Conservation (phyloP, 2,113 vertebrate species). For the Sturnus vulgaris region DNA sequence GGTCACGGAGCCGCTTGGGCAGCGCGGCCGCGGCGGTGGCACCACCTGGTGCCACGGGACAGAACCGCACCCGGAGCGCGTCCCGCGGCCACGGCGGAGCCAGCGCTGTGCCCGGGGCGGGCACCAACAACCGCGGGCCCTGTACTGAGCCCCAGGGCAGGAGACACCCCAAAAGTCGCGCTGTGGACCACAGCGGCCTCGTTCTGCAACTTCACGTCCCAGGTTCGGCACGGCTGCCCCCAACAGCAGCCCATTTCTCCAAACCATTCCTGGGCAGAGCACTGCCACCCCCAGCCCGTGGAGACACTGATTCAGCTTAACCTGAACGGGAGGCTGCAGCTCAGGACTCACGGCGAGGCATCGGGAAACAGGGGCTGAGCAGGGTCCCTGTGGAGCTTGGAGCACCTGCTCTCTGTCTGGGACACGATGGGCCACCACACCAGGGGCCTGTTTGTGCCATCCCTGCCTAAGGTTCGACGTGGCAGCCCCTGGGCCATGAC, state of each 20-base stretch:
- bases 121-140: not conserved
- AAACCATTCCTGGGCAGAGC: accelerated
- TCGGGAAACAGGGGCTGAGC: accelerated
- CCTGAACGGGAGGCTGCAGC: accelerated
- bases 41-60: not conserved
- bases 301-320: accelerated
- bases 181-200: accelerated
- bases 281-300: accelerated
- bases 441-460: not conserved
- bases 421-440: accelerated
- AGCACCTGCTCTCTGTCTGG: accelerated
- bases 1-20: accelerated
- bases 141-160: accelerated
- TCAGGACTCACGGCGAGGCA: accelerated
- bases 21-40: not conserved
- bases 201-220: accelerated
- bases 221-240: accelerated
- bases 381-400: accelerated
- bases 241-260: accelerated
- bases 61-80: not conserved
- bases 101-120: accelerated
- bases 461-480: accelerated
- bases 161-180: accelerated
- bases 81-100: not conserved
- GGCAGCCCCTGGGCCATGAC: not conserved